phyloP scores from a whole-genome alignment of 2,888 invertebrate genomes.

The Andrena marginata region DNA sequence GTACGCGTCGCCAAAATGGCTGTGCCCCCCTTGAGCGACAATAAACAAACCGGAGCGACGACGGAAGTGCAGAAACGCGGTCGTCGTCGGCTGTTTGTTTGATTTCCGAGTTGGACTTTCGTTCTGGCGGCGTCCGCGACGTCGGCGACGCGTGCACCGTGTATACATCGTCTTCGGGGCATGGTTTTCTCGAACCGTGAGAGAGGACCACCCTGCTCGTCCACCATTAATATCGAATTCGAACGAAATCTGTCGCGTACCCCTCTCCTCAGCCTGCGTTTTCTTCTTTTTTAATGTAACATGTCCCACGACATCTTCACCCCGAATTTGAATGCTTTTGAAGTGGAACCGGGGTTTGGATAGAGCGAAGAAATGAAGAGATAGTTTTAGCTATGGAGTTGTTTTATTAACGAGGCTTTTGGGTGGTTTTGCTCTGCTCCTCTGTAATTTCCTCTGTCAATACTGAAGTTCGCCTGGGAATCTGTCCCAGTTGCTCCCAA shows the following conservation, averaged over 20 bases:
- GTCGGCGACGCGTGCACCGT: conserved; percentile 57
- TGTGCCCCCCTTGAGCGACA: conserved; percentile 15
- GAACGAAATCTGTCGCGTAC: background rate
- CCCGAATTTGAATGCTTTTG: too few species aligned
- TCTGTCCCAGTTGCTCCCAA: background rate
- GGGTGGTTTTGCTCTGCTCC: too few species aligned
- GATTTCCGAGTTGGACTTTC: conserved; percentile 62
- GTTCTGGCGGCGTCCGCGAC: conserved; percentile 51
- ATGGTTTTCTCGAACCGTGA: conserved; percentile 53
- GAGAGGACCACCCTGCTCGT: conserved; percentile 71
- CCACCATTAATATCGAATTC: background rate
- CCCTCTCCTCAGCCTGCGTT: background rate
- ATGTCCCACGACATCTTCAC: too few species aligned
- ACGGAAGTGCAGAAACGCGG: conserved; percentile 63
- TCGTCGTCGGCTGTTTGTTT: conserved; percentile 63
- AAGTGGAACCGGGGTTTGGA: background rate
- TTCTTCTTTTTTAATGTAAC: too few species aligned
- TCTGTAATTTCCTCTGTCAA: too few species aligned
- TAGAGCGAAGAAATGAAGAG: background rate
- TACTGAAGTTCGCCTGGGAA: background rate
- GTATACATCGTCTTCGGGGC: conserved; percentile 53
- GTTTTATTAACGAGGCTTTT: too few species aligned
- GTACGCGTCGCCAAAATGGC: conserved; percentile 14
- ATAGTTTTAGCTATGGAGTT: too few species aligned
- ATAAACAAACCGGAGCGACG: conserved; percentile 53